Evolutionary conservation across 2,797 vertebrate species (phyloP).

Genomic region (Siniperca scherzeri): DNA sequence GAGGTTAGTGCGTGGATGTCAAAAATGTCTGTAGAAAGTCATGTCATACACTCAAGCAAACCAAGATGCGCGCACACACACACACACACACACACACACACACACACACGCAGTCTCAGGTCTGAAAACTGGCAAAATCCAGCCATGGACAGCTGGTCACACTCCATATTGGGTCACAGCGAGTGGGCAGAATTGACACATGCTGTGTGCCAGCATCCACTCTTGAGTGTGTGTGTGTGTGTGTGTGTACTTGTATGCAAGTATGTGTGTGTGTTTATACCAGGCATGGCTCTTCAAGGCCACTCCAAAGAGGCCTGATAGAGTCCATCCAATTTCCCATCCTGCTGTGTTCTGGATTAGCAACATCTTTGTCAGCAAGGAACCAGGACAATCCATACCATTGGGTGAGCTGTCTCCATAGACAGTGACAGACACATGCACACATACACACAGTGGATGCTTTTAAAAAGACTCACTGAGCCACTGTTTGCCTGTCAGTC

Average conservation of each 20-base stretch:
- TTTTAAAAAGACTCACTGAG: conserved; percentile 13
- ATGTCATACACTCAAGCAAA: conserved; percentile 35
- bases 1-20: conserved; percentile 38
- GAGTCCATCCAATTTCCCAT: conserved; percentile 65
- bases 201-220: conserved; percentile 59
- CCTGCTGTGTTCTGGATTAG: conserved; percentile 72
- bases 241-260: background rate
- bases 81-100: conserved; percentile 2
- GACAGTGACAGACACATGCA: conserved; percentile 14
- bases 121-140: conserved; percentile 64
- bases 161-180: conserved; percentile 68
- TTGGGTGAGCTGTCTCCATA: conserved; percentile 26
- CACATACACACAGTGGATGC: conserved; percentile 6
- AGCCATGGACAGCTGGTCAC: conserved; percentile 76
- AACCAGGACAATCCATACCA: conserved; percentile 55
- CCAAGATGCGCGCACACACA: conserved; percentile 11
- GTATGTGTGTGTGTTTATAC: conserved; percentile 25
- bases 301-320: conserved; percentile 53
- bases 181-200: conserved; percentile 64
- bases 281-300: conserved; percentile 35
- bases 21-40: conserved; percentile 38
- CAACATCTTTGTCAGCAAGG: conserved; percentile 58
- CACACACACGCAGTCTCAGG: conserved; percentile 16
- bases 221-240: conserved; percentile 28
- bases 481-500: conserved; percentile 35